These are phyloP conservation scores for Morus bassanus DNA, from an alignment of 2,797 vertebrate genomes.

Conservation along the genomic window DNA sequence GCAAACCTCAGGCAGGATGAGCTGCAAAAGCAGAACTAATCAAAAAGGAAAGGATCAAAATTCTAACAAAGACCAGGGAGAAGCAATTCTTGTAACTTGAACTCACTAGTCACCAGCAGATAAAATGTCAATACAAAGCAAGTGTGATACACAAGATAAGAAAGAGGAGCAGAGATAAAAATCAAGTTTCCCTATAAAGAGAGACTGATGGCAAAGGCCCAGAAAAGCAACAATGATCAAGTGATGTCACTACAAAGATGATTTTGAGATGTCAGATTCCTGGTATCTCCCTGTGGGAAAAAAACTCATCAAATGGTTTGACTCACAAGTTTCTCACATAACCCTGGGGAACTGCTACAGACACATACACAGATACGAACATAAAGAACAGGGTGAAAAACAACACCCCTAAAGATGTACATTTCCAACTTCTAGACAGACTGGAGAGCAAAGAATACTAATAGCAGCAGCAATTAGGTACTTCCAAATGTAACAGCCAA, in stretches of 20 bases:
- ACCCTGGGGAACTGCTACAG: background rate
- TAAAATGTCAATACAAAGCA: background rate
- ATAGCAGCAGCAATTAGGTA: background rate
- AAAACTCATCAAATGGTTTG: background rate
- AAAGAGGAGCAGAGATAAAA: background rate
- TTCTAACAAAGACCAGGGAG: background rate
- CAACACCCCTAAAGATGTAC: background rate
- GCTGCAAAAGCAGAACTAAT: background rate
- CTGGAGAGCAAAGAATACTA: background rate
- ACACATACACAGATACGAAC: background rate
- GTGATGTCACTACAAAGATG: background rate
- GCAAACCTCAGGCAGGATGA: background rate
- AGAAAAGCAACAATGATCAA: background rate
- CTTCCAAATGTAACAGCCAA: background rate
- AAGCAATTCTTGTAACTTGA: background rate
- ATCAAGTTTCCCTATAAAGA: background rate
- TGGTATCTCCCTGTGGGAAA: background rate
- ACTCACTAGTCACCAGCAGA: background rate
- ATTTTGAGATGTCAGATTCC: background rate
- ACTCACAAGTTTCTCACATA: background rate
- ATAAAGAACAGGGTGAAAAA: background rate
- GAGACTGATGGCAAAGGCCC: background rate
- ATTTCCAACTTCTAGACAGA: background rate
- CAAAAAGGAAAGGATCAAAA: background rate
- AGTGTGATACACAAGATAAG: background rate